Evolutionary conservation across 2,113 vertebrate genomes (phyloP).

Genomic region (Fregata magnificens): DNA sequence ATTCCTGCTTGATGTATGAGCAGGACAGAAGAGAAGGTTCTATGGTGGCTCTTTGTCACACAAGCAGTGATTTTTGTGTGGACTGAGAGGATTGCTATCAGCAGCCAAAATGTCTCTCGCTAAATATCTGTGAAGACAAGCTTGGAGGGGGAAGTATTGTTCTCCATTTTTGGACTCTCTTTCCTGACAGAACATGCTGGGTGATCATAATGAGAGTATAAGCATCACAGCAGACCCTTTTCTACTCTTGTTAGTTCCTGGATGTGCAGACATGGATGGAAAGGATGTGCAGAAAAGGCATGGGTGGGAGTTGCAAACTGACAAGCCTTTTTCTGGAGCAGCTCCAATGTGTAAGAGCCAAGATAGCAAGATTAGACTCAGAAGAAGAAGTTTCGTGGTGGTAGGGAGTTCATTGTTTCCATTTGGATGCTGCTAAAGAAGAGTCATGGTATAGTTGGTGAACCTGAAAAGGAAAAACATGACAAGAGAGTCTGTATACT

Average conservation of each 20-base stretch:
- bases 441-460: background rate
- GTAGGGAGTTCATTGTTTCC: background rate
- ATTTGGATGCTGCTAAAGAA: background rate
- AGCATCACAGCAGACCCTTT: background rate
- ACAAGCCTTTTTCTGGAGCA: background rate
- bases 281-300: background rate
- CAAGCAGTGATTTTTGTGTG: background rate
- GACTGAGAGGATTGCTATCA: background rate
- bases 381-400: background rate
- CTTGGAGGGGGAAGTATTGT: background rate
- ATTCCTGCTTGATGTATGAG: background rate
- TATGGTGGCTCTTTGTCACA: background rate
- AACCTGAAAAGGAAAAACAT: background rate
- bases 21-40: background rate
- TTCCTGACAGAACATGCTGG: background rate
- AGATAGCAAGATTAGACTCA: background rate
- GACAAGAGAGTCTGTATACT: background rate
- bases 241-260: background rate
- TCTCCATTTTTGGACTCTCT: background rate
- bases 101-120: background rate
- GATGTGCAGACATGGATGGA: background rate
- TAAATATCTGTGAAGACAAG: background rate
- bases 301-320: background rate
- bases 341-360: background rate
- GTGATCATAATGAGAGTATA: background rate